These are phyloP conservation scores for Catalaphyllia jardinei DNA, from an alignment of 64 coral and sea anemone species.

Conservation along the genomic window DNA sequence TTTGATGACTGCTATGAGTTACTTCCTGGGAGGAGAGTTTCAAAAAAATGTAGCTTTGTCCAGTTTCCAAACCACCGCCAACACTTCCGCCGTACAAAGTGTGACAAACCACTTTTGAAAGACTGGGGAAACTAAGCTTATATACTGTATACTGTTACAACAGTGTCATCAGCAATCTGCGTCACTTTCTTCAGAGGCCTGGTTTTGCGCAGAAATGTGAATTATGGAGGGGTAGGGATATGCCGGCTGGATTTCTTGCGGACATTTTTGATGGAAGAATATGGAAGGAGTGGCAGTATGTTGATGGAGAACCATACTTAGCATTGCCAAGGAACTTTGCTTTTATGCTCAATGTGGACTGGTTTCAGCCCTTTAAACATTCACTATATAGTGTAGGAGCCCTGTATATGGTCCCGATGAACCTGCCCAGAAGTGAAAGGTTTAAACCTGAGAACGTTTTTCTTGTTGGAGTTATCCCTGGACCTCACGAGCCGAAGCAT, in stretches of 20 bases:
- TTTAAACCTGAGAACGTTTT: slow-evolving; percentile 68
- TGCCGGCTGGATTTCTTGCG: slow-evolving; percentile 13
- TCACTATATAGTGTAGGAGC: slow-evolving; percentile 37
- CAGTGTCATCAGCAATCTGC: no score
- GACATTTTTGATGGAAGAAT: slow-evolving; percentile 48
- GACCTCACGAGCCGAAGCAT: no score
- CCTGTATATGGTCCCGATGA: slow-evolving; percentile 55
- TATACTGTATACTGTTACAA: no score
- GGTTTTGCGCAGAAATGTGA: slow-evolving; percentile 54
- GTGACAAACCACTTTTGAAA: no score
- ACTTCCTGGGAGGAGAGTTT: neutral
- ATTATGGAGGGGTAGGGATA: slow-evolving; percentile 29
- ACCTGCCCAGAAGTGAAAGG: slow-evolving; percentile 60
- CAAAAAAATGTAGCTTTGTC: slow-evolving; percentile 25
- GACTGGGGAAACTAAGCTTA: no score
- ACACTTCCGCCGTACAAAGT: no score
- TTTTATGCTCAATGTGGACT: slow-evolving; percentile 38
- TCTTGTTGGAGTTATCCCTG: neutral
- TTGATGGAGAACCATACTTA: slow-evolving; percentile 55
- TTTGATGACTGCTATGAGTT: slow-evolving; percentile 57
- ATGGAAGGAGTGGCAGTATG: slow-evolving; percentile 57
- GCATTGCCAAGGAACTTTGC: slow-evolving; percentile 27
- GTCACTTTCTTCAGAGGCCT: slow-evolving; percentile 17
- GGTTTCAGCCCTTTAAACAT: slow-evolving; percentile 31
- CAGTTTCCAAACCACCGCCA: neutral